Base-by-base conservation (phyloP, 2,888 invertebrate genomes). In the Crossocerus cetratus region DNA sequence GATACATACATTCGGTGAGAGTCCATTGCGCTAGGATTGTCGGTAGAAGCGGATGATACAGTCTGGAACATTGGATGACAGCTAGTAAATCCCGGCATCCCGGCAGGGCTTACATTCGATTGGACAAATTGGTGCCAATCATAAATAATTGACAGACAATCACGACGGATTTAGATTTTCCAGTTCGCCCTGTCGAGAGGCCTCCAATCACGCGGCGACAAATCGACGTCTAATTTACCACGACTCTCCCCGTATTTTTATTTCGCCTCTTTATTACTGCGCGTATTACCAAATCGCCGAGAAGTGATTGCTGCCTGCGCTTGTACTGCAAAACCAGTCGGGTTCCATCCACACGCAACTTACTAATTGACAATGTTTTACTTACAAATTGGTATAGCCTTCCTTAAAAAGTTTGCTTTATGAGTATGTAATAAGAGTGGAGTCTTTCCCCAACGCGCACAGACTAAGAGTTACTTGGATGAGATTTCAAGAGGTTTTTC, bases 61-160 rank as follows among this genome's bases (percentile, higher is more conserved):
- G 80, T 80, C 72, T 73, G 72, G 81, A 81, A 79, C 78, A 60
- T 77, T 72, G 75, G 75, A 72, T 82, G 84, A 82, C 84, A 85
- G 83, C 75, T 72, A 77, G 74, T 83, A 83, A 83, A 83, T 79
- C 81, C 75, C 72, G 11, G 32, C 72, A 76, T 81, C 76, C 81
- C 82, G 72, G 68, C 72, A 80, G 81, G 82, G 85, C 84, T 87
- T 86, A 84, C 73, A 80, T 81, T 74, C 80, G 79, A 86, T 88
- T 84, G 85, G 76, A 85, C 86, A 85, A 87, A 88, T 87, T 87
- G 88, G 83, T 82, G 84, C 84, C 87, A 87, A 88, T 88, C 88
- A 87, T 87, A 88, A 88, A 87, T 88, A 88, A 88, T 88, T 88
- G 87, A 86, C 88, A 87, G 87, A 84, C 87, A 87, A 87, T 88